phyloP scores from a whole-genome alignment of 2,888 invertebrate genomes.

The Vannuccia rotundouncinata region DNA sequence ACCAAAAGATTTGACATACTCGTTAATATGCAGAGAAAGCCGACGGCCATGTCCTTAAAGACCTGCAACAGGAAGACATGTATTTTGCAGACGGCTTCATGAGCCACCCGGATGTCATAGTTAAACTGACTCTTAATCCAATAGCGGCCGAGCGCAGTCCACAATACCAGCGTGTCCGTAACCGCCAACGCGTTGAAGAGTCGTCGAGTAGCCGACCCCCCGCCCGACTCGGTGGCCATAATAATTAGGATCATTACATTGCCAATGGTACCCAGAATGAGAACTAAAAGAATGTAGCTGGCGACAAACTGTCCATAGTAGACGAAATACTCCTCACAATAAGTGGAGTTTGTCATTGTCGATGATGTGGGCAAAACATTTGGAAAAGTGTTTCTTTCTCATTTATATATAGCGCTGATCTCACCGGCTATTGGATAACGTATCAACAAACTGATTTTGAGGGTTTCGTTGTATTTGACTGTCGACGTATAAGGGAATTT shows the following conservation, averaged over 20 bases:
- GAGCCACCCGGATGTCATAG: neutral
- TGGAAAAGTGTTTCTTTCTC: too few species aligned
- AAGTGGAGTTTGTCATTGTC: neutral
- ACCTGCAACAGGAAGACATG: conserved; percentile 3
- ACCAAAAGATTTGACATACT: neutral
- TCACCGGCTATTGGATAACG: too few species aligned
- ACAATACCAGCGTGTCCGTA: neutral
- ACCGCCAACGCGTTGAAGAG: conserved; percentile 1
- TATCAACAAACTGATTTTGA: too few species aligned
- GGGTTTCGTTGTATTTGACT: too few species aligned
- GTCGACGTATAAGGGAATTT: too few species aligned
- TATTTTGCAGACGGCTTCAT: neutral
- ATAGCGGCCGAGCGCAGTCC: neutral
- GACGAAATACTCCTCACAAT: neutral
- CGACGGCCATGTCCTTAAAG: neutral
- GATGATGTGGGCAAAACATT: too few species aligned
- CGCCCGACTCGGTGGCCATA: neutral
- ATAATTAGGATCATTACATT: neutral
- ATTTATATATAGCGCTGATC: too few species aligned
- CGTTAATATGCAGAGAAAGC: neutral
- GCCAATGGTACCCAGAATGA: neutral
- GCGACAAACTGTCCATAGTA: neutral
- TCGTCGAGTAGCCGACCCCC: neutral
- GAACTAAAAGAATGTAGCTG: neutral
- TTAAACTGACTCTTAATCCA: neutral